A percentile compares a stretch with the other conserved stretches of the same genome.
Conservation (phyloP, 2,888 invertebrate genomes). For the Nymphalis urticae region DNA sequence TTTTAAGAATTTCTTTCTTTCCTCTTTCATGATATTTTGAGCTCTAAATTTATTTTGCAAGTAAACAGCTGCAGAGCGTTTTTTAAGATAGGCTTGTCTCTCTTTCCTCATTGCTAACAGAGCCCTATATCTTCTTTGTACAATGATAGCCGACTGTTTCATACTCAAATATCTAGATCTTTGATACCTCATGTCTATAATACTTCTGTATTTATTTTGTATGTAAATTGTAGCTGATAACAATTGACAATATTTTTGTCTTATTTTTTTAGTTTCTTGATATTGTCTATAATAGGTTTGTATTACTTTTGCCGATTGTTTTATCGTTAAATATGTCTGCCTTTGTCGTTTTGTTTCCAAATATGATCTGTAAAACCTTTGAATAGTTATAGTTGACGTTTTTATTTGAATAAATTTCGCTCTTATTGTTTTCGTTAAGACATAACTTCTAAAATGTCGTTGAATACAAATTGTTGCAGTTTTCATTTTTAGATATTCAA, state of each 20-base stretch:
- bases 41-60: constrained; percentile 67
- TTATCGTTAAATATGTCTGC: constrained; percentile 46
- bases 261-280: constrained; percentile 48
- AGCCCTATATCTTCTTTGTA: constrained; percentile 70
- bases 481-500: constrained; percentile 58
- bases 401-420: constrained; percentile 51
- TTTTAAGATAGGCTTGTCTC: constrained; percentile 50
- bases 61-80: constrained; percentile 44
- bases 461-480: constrained; percentile 63
- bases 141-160: constrained; percentile 47
- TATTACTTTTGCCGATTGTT: constrained; percentile 48
- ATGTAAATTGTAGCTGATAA: constrained; percentile 61
- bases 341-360: constrained; percentile 50
- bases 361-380: constrained; percentile 55
- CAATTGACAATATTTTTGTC: constrained; percentile 59
- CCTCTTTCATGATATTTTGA: constrained; percentile 54
- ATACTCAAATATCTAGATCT: constrained; percentile 56
- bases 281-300: constrained; percentile 55
- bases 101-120: constrained; percentile 55
- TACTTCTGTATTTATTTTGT: constrained; percentile 66
- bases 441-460: constrained; percentile 58
- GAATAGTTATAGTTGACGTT: constrained; percentile 52
- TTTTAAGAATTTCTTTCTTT: constrained; percentile 58
- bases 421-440: constrained; percentile 55
- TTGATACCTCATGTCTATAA: constrained; percentile 57